These are phyloP conservation scores for Andrena trimmerana DNA, from an alignment of 2,888 invertebrate species.

Conservation along the genomic window DNA sequence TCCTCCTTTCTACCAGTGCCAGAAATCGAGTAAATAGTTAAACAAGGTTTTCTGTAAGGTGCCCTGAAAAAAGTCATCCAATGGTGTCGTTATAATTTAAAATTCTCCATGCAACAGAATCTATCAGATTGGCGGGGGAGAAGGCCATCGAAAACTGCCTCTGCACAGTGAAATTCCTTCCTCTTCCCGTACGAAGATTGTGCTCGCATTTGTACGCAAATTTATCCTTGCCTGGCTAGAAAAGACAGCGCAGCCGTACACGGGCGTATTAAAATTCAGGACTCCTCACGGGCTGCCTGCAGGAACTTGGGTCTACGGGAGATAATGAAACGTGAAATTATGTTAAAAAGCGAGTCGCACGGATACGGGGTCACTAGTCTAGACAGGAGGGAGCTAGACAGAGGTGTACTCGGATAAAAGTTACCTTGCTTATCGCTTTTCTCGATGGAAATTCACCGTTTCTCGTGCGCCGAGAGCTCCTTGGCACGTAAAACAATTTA, in stretches of 20 bases:
- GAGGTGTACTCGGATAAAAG: conserved; percentile 57
- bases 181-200: conserved; percentile 21
- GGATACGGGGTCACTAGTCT: conserved; percentile 37
- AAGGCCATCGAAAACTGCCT: not conserved
- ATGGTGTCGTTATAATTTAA: not conserved
- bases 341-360: conserved; percentile 66
- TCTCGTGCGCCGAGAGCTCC: conserved; percentile 16
- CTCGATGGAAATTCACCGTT: conserved; percentile 60
- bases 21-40: no score
- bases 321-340: conserved; percentile 72
- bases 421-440: conserved; percentile 66
- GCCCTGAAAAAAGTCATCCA: not conserved
- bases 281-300: conserved; percentile 41
- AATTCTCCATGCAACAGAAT: not conserved
- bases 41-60: not conserved
- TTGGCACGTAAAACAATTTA: conserved; percentile 43
- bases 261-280: conserved; percentile 63
- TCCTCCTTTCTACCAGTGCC: no score
- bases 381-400: not conserved
- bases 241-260: conserved; percentile 20
- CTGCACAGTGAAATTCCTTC: conserved; percentile 31
- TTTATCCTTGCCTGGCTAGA: conserved; percentile 36
- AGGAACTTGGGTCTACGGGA: conserved; percentile 49
- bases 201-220: conserved; percentile 52
- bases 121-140: not conserved